Evolutionary conservation across 2,888 invertebrate genomes (phyloP), one percentile per base, ranked within the genome.

Genomic region (Nomada flava): DNA sequence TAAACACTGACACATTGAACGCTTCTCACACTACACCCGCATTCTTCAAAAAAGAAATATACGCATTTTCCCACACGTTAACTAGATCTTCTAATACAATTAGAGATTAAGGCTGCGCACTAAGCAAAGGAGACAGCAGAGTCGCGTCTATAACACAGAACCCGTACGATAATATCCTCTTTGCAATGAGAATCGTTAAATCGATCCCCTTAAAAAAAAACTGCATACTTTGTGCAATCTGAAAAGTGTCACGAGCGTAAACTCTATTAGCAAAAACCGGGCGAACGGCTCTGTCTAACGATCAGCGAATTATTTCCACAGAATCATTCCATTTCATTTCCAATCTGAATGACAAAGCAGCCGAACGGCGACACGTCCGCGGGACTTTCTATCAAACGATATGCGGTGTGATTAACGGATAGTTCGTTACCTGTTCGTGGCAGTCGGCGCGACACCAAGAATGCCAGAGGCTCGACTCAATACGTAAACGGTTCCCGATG

Each of bases 401-500:
- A n/a, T 2, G 60, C 3, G 60, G 64, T 74, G 59, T 69, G 74
- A 70, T 70, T 29, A 65, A 62, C 53, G 53, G 52, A 65, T 26
- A 36, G 13, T 13, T n/a, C 50, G 62, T 20, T 29, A 36, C 42
- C 15, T n/a, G n/a, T 18, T n/a, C 20, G 11, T 9, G 13, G 23
- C 7, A 47, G 59, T 4, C 29, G 20, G 44, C 20, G 15, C 10
- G 47, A 23, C 47, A 26, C 42, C 15, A n/a, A 64, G 73, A 70
- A 82, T 82, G 79, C 47, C 53, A 57, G 65, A 72, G 47, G 20
- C 26, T 47, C 47, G 23, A 29, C 65, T 52, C 42, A 18, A 18
- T 5, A 47, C 29, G 36, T 74, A 53, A 57, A 11, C 52, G 23
- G n/a, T 26, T 52, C 20, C 55, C 50, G 64, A 93, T 93, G 93